A percentile compares a stretch with the other conserved stretches of the same genome.
These are phyloP conservation scores for Caenorhabditis doughertyi DNA, from an alignment of 2,888 invertebrate species.

Conservation along the genomic window DNA sequence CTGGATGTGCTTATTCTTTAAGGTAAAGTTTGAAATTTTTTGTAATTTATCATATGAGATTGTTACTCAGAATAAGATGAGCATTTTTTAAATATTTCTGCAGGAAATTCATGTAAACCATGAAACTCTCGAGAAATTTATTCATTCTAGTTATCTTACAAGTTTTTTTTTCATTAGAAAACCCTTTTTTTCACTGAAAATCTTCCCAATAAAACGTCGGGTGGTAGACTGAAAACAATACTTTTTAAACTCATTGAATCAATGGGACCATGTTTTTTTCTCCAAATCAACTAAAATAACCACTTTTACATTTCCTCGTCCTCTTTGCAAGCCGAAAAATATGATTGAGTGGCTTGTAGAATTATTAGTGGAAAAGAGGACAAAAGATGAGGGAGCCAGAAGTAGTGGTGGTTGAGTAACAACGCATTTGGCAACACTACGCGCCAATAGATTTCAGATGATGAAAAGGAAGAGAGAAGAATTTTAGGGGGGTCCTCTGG, in stretches of 20 bases:
- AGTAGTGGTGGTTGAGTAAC: conserved; percentile 51
- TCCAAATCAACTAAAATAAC: conserved; percentile 1
- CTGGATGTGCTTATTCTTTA: conserved; percentile 60
- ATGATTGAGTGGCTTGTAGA: conserved; percentile 43
- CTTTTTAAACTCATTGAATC: neutral
- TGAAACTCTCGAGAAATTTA: too few species aligned
- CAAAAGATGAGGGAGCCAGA: conserved; percentile 39
- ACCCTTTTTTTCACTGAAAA: too few species aligned
- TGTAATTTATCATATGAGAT: neutral
- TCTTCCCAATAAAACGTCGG: too few species aligned
- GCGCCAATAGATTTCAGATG: conserved; percentile 56
- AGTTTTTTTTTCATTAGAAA: too few species aligned
- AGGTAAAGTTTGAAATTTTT: conserved; percentile 41
- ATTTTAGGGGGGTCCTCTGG: conserved; percentile 22
- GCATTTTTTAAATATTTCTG: too few species aligned
- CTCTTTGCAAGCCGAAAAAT: conserved; percentile 10
- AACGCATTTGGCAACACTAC: conserved; percentile 56
- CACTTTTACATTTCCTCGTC: conserved; percentile 9
- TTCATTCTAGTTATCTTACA: too few species aligned
- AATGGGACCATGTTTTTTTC: neutral
- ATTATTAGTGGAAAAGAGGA: conserved; percentile 39
- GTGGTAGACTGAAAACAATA: conserved; percentile 9
- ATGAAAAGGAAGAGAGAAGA: conserved; percentile 29
- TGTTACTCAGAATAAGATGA: neutral
- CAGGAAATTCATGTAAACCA: too few species aligned